Percentiles rank a stretch among this genome's conserved stretches.
phyloP scores from a whole-genome alignment of 2,113 vertebrate species.

The Acrocephalus kingi region DNA sequence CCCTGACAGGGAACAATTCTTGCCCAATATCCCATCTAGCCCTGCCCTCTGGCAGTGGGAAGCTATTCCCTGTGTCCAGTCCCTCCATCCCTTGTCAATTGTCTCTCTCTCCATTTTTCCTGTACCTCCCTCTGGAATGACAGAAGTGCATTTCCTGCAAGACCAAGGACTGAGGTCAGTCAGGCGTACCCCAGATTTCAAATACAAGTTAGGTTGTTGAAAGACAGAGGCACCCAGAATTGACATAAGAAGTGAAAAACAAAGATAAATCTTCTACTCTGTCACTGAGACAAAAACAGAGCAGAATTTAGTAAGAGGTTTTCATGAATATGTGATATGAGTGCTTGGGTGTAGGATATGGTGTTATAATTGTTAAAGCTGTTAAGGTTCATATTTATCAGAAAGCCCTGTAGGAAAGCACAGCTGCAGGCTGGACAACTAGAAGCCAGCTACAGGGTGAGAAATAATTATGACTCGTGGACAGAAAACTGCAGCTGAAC shows the following conservation, averaged over 20 bases:
- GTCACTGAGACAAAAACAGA: not conserved
- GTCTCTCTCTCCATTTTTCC: not conserved
- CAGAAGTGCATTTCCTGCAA: not conserved
- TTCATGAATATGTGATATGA: not conserved
- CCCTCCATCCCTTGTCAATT: accelerated
- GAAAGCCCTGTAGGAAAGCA: not conserved
- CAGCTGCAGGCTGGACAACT: not conserved
- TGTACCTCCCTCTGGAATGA: not conserved
- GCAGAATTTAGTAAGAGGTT: not conserved
- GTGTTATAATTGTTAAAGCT: not conserved
- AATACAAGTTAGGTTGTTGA: not conserved
- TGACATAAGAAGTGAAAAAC: not conserved
- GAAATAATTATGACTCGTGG: not conserved
- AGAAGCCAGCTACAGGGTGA: not conserved
- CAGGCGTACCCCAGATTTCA: not conserved
- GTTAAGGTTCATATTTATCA: not conserved
- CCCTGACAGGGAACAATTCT: not conserved
- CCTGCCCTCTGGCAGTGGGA: not conserved
- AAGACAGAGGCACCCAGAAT: not conserved
- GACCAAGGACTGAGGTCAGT: not conserved
- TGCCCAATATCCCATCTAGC: accelerated
- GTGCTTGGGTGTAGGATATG: not conserved
- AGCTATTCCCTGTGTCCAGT: not conserved
- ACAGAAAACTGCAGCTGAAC: not conserved
- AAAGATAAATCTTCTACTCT: not conserved